These are phyloP conservation scores for Fistularia commersonii DNA, from an alignment of 2,797 vertebrate genomes.

Conservation along the genomic window DNA sequence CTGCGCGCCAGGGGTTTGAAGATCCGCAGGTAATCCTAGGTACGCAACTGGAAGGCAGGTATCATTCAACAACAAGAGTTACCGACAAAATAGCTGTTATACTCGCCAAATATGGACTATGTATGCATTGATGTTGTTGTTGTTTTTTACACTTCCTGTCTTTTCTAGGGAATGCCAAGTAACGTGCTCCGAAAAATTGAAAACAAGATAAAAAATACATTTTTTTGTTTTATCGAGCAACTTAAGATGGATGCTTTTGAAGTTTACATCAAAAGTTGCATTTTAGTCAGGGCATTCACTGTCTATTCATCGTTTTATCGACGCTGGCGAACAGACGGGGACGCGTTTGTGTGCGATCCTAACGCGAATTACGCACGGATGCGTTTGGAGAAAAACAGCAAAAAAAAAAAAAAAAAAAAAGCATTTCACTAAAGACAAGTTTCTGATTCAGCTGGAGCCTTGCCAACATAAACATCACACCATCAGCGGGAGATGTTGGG, in stretches of 20 bases:
- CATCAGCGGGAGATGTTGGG: constrained; percentile 69
- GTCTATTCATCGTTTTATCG: constrained; percentile 14
- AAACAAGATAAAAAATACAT: no score
- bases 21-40: constrained; percentile 62
- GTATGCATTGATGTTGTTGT: no score
- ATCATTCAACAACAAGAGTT: constrained; percentile 3
- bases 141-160: neutral
- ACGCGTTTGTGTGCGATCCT: constrained; percentile 65
- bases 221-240: no score
- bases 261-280: no score
- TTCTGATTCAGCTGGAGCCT: constrained; percentile 63
- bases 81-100: no score
- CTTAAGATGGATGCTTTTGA: no score
- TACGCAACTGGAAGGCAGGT: constrained; percentile 24
- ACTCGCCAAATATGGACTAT: no score
- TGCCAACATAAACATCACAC: constrained; percentile 70
- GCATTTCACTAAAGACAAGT: constrained; percentile 58
- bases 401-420: constrained; percentile 33
- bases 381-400: constrained; percentile 57
- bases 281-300: no score
- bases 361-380: constrained; percentile 64
- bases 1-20: constrained; percentile 27
- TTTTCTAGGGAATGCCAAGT: constrained; percentile 17
- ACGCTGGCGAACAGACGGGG: constrained; percentile 38
- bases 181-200: constrained; percentile 9